Conservation (phyloP, 2,888 invertebrate genomes). For the Drosophila buzzatii region DNA sequence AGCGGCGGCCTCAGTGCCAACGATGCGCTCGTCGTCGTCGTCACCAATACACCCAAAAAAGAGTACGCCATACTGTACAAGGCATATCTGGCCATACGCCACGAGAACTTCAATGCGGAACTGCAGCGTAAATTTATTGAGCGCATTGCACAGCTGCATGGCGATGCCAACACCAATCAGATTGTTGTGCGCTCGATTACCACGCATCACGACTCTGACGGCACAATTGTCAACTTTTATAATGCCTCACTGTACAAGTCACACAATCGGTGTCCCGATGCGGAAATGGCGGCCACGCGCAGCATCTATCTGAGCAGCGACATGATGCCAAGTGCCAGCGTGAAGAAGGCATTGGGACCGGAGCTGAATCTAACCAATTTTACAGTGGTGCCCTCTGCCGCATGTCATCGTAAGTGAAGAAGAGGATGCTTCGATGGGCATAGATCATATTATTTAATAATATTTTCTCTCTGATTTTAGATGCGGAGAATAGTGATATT, state of each 20-base stretch:
- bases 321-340: conserved; percentile 85
- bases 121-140: conserved; percentile 93
- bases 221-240: conserved; percentile 91
- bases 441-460: not conserved
- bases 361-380: conserved; percentile 88
- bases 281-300: conserved; percentile 90
- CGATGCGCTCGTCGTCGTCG: conserved; percentile 92
- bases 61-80: conserved; percentile 92
- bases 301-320: conserved; percentile 90
- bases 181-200: conserved; percentile 91
- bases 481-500: conserved; percentile 68
- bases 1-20: conserved; percentile 90
- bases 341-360: conserved; percentile 87
- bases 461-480: conserved; percentile 46
- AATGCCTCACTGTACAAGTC: conserved; percentile 88
- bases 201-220: conserved; percentile 85
- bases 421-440: too few species aligned
- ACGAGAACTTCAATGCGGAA: conserved; percentile 90
- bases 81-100: conserved; percentile 90
- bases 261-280: conserved; percentile 89
- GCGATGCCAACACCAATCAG: conserved; percentile 90
- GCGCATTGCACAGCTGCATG: conserved; percentile 91
- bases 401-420: conserved; percentile 86
- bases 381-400: conserved; percentile 86
- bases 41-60: conserved; percentile 87